These are phyloP conservation scores for Caenorhabditis sp. DNA, from an alignment of 2,888 invertebrate species.

Conservation along the genomic window DNA sequence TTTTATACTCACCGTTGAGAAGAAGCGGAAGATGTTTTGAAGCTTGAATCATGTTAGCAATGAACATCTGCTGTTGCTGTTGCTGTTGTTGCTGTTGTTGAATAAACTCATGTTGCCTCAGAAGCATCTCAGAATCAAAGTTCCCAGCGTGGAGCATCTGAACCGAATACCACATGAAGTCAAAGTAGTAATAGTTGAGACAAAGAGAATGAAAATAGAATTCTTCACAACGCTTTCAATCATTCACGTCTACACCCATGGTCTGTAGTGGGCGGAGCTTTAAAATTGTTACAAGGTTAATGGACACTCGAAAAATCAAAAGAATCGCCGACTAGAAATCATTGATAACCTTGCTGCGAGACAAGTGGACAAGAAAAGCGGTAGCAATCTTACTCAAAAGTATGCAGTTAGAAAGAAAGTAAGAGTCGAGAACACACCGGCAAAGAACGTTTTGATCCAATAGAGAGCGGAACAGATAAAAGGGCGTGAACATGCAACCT, in stretches of 20 bases:
- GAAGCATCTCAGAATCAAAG: slow-evolving; percentile 72
- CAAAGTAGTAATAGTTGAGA: background rate
- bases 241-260: slow-evolving; percentile 19
- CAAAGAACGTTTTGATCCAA: slow-evolving; percentile 20
- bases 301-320: slow-evolving; percentile 51
- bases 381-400: slow-evolving; percentile 11
- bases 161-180: slow-evolving; percentile 12
- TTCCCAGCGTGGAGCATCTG: slow-evolving; percentile 68
- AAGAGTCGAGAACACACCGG: slow-evolving; percentile 28
- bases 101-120: slow-evolving; percentile 72
- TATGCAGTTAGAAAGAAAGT: background rate
- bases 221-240: slow-evolving; percentile 11
- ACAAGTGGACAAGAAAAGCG: slow-evolving; percentile 5
- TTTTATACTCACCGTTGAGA: slow-evolving; percentile 36
- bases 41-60: slow-evolving; percentile 56
- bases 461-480: slow-evolving; percentile 40
- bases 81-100: slow-evolving; percentile 71
- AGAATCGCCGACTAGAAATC: slow-evolving; percentile 34
- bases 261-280: slow-evolving; percentile 45
- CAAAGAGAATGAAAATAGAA: slow-evolving; percentile 5
- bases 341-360: slow-evolving; percentile 7
- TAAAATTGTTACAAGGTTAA: slow-evolving; percentile 56
- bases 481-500: slow-evolving; percentile 40
- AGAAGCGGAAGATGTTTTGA: slow-evolving; percentile 53
- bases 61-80: slow-evolving; percentile 58